Evolutionary conservation across 2,113 vertebrate genomes (phyloP), one percentile per base, ranked within the genome.

Genomic region (Chaenogobius annularis): DNA sequence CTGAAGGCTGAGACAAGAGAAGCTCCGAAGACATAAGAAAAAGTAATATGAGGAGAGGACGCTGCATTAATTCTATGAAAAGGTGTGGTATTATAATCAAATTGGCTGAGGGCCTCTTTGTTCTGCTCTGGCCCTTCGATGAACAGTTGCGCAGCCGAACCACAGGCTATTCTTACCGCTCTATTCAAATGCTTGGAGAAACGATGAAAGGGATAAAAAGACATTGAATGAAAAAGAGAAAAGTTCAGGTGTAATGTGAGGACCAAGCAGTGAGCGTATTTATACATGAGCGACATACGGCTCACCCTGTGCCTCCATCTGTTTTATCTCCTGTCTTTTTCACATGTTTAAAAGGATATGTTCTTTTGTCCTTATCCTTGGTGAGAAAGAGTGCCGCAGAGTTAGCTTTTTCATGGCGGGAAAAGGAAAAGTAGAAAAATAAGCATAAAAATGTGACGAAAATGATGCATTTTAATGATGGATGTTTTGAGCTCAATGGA

Each of bases 81-180:
- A 88, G 85, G 79, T 86, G 70, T 85, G 83, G 90, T 85, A 80
- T 91, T 81, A 79, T 86, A 88, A 89, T 90, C 76, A 85, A 80
- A 88, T 73, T 88, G 82, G 66, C 70, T 10, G 66, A 47, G 75
- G 69, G 68, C 4, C 9, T 74, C 74, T 89, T 89, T 91, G 85
- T 91, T 92, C 87, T 80, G 63, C 54, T 67, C 75, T 22, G 74
- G 64, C 43, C 78, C 68, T 81, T 72, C 78, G 75, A 64, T 35
- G 69, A 73, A 78, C 15, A 6, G 50, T 73, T 76, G 35, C 52
- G 63, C 52, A 63, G 65, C 67, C 70, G 50, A 80, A 82, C 78
- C 78, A 62, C 47, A 37, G 66, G 67, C 72, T 87, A 76, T 85
- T 91, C 78, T 84, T 66, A 68, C 50, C 19, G 68, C 46, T 65